Conservation (phyloP, 1,140 invertebrate genomes). For the Penaeus chinensis region DNA sequence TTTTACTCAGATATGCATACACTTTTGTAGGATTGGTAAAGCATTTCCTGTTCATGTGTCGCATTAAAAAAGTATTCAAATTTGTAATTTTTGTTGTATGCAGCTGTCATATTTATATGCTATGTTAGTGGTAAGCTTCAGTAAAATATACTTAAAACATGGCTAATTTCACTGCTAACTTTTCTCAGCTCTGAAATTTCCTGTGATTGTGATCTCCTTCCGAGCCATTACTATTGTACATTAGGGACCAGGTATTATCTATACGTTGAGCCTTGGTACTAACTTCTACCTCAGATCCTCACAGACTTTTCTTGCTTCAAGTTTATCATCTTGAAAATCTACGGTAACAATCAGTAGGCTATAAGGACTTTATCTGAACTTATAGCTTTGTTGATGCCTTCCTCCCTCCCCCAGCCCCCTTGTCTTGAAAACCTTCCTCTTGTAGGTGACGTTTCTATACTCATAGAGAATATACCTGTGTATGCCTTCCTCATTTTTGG, state of each 20-base stretch:
- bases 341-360: slow-evolving; percentile 43
- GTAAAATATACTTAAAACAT: slow-evolving; percentile 9
- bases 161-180: slow-evolving; percentile 18
- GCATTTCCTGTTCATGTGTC: slow-evolving; percentile 38
- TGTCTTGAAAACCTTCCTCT: not conserved
- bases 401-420: not conserved
- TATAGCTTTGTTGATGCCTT: slow-evolving; percentile 12
- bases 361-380: slow-evolving; percentile 25
- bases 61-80: slow-evolving; percentile 28
- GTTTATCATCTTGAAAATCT: slow-evolving; percentile 40
- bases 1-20: slow-evolving; percentile 10
- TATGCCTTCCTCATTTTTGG: slow-evolving; percentile 1
- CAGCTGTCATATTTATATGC: slow-evolving; percentile 40
- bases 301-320: slow-evolving; percentile 41
- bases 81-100: slow-evolving; percentile 37
- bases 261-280: slow-evolving; percentile 25
- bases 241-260: slow-evolving; percentile 10
- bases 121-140: slow-evolving; percentile 43
- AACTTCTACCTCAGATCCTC: slow-evolving; percentile 41
- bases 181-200: slow-evolving; percentile 10
- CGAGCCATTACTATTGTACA: slow-evolving; percentile 16
- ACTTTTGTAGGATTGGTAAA: slow-evolving; percentile 39
- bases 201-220: slow-evolving; percentile 25
- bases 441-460: slow-evolving; percentile 29
- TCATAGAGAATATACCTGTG: slow-evolving; percentile 13